Evolutionary conservation across 2,797 vertebrate genomes (phyloP).

Genomic region (Microtus obscurus): DNA sequence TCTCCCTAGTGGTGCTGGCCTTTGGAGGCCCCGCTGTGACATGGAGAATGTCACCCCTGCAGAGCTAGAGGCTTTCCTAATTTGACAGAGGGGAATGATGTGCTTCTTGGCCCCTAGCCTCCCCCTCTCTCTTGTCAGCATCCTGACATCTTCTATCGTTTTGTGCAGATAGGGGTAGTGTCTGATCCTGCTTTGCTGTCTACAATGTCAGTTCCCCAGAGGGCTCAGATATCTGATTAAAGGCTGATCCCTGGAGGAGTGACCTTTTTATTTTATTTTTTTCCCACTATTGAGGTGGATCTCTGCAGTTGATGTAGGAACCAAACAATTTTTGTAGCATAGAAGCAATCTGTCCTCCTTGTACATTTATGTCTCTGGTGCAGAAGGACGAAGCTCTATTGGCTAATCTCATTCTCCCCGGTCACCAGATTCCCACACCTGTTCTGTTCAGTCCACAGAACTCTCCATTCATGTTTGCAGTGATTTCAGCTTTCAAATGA

Average conservation of each 20-base stretch:
- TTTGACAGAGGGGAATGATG: background rate
- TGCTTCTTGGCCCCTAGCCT: background rate
- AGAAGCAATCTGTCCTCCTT: background rate
- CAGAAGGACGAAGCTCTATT: background rate
- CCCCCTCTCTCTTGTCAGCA: too few relatives aligned
- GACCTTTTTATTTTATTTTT: background rate
- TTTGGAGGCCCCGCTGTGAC: background rate
- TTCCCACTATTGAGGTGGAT: background rate
- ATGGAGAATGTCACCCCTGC: accelerated
- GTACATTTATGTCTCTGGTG: background rate
- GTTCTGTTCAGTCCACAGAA: background rate
- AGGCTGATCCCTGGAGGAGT: background rate
- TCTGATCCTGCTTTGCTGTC: background rate
- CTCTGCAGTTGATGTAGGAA: background rate
- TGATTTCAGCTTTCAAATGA: background rate
- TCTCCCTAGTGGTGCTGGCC: accelerated
- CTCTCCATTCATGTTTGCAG: background rate
- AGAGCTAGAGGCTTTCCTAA: background rate
- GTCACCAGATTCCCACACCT: background rate
- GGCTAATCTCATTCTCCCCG: accelerated
- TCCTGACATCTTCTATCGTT: background rate
- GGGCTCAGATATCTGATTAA: background rate
- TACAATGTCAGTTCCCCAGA: background rate
- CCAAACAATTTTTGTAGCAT: background rate
- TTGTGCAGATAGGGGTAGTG: background rate